phyloP scores from a whole-genome alignment of 1,140 invertebrate species.

The Drosophila subobscura region DNA sequence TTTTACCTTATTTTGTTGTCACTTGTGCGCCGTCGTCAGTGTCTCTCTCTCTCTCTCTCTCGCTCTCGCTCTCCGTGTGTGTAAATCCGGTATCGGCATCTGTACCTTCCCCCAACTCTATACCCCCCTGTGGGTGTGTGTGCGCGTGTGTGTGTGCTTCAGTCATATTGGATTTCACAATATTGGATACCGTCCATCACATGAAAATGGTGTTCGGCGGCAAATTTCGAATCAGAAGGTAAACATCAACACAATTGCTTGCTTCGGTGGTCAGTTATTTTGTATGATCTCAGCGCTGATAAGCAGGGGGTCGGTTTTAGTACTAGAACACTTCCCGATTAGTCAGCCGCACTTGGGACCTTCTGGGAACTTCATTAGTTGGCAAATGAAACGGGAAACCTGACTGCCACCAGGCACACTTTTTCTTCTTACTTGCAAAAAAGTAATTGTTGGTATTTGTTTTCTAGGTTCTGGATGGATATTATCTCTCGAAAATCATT shows the following conservation, averaged over 20 bases:
- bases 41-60: no score
- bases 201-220: constrained; percentile 82
- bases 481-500: no score
- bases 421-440: background rate
- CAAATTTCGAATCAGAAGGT: constrained; percentile 82
- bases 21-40: constrained; percentile 9
- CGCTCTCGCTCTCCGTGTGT: no score
- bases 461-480: no score
- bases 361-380: constrained; percentile 19
- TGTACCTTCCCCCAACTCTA: background rate
- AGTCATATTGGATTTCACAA: constrained; percentile 79
- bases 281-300: constrained; percentile 37
- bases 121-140: background rate
- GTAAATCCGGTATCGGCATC: constrained; percentile 2
- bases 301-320: constrained; percentile 30
- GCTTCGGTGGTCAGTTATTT: constrained; percentile 35
- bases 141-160: constrained; percentile 1
- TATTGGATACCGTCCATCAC: constrained; percentile 71
- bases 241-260: constrained; percentile 43
- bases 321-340: constrained; percentile 23
- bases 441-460: no score
- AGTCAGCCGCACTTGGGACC: constrained; percentile 39
- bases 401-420: background rate
- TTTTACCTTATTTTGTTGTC: constrained; percentile 33
- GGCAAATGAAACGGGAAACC: constrained; percentile 6